Conservation (phyloP, 1,140 invertebrate species). For the Cydia amplana region DNA sequence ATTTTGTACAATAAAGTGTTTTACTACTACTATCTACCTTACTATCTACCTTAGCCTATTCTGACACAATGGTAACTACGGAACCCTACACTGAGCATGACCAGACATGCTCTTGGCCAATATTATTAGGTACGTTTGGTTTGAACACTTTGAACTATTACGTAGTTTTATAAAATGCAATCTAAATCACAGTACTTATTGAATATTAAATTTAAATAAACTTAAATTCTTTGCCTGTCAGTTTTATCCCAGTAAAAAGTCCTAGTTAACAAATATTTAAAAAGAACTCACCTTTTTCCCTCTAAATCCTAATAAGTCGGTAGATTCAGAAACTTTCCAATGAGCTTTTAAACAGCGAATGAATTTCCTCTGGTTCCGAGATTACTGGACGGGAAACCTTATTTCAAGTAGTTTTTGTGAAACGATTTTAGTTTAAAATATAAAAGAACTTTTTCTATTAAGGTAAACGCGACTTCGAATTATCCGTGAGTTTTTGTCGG, state of each 20-base stretch:
- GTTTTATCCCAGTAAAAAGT: neutral
- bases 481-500: no score
- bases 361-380: neutral
- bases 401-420: slow-evolving; percentile 11
- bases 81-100: no score
- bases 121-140: no score
- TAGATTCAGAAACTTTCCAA: neutral
- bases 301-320: neutral
- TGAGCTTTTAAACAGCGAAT: slow-evolving; percentile 2
- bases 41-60: no score
- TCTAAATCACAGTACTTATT: no score
- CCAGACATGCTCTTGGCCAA: no score
- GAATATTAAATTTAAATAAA: no score
- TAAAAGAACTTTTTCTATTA: slow-evolving; percentile 7
- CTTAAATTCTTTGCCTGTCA: neutral
- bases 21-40: no score
- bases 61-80: no score
- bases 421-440: slow-evolving; percentile 9
- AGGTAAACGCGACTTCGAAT: neutral
- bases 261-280: neutral
- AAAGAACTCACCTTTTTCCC: neutral
- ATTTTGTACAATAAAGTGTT: no score
- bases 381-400: neutral
- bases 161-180: no score
- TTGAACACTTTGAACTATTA: no score